phyloP scores from a whole-genome alignment of 1,140 invertebrate genomes.

The Pararge aegeria region DNA sequence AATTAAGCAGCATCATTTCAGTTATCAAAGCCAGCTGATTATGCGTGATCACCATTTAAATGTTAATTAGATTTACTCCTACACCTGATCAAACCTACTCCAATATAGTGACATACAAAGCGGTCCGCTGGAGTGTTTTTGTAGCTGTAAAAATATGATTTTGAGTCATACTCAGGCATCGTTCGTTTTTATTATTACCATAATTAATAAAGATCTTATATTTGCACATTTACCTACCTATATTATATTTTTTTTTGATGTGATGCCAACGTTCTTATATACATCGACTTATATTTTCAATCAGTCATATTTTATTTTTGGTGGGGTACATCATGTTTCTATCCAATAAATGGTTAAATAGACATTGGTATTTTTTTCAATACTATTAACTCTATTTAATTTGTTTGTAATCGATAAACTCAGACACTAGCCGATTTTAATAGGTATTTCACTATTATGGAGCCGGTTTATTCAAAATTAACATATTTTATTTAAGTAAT shows the following conservation, averaged over 20 bases:
- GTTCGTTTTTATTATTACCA: not conserved
- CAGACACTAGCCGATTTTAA: no score
- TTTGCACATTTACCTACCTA: not conserved
- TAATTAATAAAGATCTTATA: slow-evolving; percentile 1
- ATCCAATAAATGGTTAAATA: no score
- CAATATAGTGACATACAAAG: slow-evolving; percentile 20
- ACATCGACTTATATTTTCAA: no score
- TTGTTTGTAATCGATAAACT: no score
- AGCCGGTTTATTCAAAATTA: no score
- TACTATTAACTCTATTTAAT: no score
- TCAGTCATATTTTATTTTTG: no score
- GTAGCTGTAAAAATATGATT: slow-evolving; percentile 3
- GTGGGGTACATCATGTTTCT: no score
- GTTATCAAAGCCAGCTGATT: slow-evolving; percentile 69
- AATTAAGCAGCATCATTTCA: slow-evolving; percentile 65
- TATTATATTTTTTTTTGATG: not conserved
- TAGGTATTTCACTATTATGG: no score
- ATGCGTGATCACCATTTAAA: slow-evolving; percentile 76
- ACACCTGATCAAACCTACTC: slow-evolving; percentile 64
- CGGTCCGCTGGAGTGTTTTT: slow-evolving; percentile 17
- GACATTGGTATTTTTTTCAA: no score
- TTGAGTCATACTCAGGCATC: not conserved
- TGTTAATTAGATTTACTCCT: slow-evolving; percentile 73
- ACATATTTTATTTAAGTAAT: no score
- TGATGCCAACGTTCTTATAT: not conserved